Evolutionary conservation across 1,140 invertebrate genomes (phyloP).

Genomic region (Drosophila sturtevanti): DNA sequence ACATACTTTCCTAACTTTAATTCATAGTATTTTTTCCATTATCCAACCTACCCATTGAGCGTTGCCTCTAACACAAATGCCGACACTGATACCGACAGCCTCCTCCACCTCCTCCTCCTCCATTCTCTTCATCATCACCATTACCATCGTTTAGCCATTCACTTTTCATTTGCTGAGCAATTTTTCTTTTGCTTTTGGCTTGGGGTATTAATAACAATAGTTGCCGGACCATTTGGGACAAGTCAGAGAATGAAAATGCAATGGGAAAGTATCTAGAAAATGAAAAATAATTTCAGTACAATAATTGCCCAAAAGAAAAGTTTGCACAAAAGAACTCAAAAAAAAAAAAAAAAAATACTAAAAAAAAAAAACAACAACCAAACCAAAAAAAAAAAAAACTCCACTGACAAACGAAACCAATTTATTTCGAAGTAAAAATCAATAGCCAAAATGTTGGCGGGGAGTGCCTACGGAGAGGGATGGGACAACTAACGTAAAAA

Average conservation of each 20-base stretch:
- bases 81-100: no score
- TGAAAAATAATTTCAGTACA: conserved; percentile 74
- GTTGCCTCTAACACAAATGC: not conserved
- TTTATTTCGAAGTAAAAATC: conserved; percentile 80
- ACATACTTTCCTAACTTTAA: conserved; percentile 42
- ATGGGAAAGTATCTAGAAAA: conserved; percentile 29
- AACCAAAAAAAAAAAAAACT: conserved; percentile 30
- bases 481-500: conserved; percentile 51
- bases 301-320: conserved; percentile 71
- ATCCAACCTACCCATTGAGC: not conserved
- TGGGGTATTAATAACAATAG: conserved; percentile 75
- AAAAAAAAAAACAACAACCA: conserved; percentile 6
- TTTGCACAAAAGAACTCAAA: conserved; percentile 39
- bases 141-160: conserved; percentile 24
- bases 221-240: conserved; percentile 33
- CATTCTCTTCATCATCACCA: not conserved
- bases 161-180: conserved; percentile 64
- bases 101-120: not conserved
- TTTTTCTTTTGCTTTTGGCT: conserved; percentile 44
- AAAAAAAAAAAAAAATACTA: conserved; percentile 12
- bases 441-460: conserved; percentile 51
- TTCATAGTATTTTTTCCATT: not conserved
- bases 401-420: conserved; percentile 77
- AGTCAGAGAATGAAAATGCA: conserved; percentile 13
- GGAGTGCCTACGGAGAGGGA: not conserved